A percentile compares a stretch with the other conserved stretches of the same genome.
Conservation (phyloP, 1,140 invertebrate species). For the Zaprionus kolodkinae region DNA sequence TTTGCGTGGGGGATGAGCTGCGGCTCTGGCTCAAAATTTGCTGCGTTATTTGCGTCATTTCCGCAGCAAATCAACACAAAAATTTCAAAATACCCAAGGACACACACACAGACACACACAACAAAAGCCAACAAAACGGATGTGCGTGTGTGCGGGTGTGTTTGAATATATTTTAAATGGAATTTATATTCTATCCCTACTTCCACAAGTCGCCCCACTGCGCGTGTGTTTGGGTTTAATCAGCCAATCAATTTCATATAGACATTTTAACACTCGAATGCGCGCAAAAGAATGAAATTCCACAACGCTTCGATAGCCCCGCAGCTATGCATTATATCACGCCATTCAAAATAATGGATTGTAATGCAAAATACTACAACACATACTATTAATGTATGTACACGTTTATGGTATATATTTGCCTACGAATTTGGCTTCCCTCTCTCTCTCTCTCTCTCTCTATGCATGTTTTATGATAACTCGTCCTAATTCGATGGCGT, state of each 20-base stretch:
- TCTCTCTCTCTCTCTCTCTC: background rate
- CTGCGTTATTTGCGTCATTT: conserved; percentile 81
- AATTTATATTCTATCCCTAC: conserved; percentile 19
- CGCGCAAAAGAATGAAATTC: conserved; percentile 61
- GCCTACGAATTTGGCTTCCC: background rate
- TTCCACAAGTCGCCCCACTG: conserved; percentile 20
- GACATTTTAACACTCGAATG: conserved; percentile 78
- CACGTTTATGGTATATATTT: no score
- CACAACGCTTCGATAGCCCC: conserved; percentile 35
- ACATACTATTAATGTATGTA: background rate
- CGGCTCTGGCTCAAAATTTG: conserved; percentile 70
- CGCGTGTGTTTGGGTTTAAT: conserved; percentile 60
- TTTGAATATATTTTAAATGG: conserved; percentile 36
- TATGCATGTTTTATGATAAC: background rate
- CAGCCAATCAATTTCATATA: conserved; percentile 78
- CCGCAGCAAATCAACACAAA: conserved; percentile 71
- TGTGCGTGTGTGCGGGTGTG: background rate
- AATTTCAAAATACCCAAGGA: conserved; percentile 61
- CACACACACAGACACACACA: conserved; percentile 28
- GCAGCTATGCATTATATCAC: conserved; percentile 25
- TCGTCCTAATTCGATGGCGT: background rate
- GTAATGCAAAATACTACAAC: conserved; percentile 32
- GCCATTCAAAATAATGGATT: conserved; percentile 36
- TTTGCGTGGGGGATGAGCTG: conserved; percentile 15
- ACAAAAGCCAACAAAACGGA: conserved; percentile 24